Evolutionary conservation across 1,140 invertebrate genomes (phyloP).

Genomic region (Campodea augens): DNA sequence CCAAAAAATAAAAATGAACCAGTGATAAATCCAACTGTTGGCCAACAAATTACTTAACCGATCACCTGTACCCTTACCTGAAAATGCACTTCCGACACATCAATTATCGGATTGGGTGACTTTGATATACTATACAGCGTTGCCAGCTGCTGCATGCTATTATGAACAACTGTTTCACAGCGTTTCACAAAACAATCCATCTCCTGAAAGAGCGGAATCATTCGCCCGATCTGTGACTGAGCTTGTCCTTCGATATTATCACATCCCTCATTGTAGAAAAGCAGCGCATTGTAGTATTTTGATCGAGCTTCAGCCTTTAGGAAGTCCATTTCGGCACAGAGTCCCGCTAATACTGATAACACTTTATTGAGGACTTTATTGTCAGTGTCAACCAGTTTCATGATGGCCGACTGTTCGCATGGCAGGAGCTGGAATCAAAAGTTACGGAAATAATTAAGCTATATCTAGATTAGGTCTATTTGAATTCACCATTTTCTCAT

Average conservation of each 20-base stretch:
- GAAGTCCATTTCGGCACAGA: slow-evolving; percentile 51
- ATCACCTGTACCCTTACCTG: slow-evolving; percentile 24
- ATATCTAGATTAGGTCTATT: too few relatives aligned
- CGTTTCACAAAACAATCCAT: slow-evolving; percentile 42
- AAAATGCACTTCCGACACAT: slow-evolving; percentile 29
- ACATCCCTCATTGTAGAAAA: slow-evolving; percentile 40
- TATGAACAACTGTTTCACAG: slow-evolving; percentile 40
- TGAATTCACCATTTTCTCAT: too few relatives aligned
- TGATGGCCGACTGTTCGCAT: slow-evolving; percentile 39
- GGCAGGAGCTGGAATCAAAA: slow-evolving; percentile 26
- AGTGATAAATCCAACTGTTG: too few relatives aligned
- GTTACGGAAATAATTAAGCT: too few relatives aligned
- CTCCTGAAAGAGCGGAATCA: slow-evolving; percentile 36
- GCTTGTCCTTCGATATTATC: slow-evolving; percentile 26
- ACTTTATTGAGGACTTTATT: slow-evolving; percentile 65
- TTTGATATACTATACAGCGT: slow-evolving; percentile 28
- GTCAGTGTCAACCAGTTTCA: slow-evolving; percentile 55
- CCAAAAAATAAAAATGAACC: too few relatives aligned
- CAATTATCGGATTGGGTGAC: slow-evolving; percentile 21
- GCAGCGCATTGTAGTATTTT: slow-evolving; percentile 37
- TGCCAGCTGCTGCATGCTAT: slow-evolving; percentile 44
- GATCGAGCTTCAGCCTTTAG: slow-evolving; percentile 45
- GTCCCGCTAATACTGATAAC: slow-evolving; percentile 52
- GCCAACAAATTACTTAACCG: too few relatives aligned
- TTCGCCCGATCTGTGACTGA: slow-evolving; percentile 28